These are phyloP conservation scores for Cebuella pygmaea DNA, from an alignment of 2,797 vertebrate genomes.

Conservation along the genomic window DNA sequence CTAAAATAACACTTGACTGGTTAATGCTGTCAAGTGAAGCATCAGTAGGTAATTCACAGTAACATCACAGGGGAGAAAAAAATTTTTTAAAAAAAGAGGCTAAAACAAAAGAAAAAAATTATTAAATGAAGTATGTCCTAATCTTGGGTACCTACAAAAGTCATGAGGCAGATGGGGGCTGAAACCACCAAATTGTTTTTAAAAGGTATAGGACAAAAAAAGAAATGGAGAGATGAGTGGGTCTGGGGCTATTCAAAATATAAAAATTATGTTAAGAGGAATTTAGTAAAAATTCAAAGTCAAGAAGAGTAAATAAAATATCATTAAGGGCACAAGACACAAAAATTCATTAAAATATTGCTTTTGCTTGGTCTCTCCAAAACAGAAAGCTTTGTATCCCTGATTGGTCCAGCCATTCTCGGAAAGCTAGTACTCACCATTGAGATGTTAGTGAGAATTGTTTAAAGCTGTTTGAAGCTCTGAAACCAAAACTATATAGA, in stretches of 20 bases:
- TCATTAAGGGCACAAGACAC: background rate
- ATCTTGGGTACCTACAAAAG: conserved; percentile 3
- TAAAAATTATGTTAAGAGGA: conserved; percentile 46
- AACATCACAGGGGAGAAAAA: background rate
- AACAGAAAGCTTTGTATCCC: background rate
- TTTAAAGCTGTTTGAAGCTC: background rate
- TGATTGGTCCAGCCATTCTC: background rate
- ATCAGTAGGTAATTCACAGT: background rate
- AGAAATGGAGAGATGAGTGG: conserved; percentile 9
- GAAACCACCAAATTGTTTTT: conserved; percentile 41
- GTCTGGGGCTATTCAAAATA: conserved; percentile 15
- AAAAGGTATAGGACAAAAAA: conserved; percentile 32
- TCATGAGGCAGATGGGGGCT: background rate
- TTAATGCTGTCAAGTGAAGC: conserved; percentile 1
- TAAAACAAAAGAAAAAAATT: conserved; percentile 16
- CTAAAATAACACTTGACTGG: conserved; percentile 33
- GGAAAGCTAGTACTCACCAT: background rate
- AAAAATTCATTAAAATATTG: background rate
- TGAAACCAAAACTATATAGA: background rate
- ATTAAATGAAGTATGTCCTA: background rate
- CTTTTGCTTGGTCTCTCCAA: conserved; percentile 31
- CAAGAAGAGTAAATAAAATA: conserved; percentile 34
- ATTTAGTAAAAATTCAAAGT: conserved; percentile 40
- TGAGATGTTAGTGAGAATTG: background rate
- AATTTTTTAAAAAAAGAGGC: background rate